Evolutionary conservation across 1,140 invertebrate species (phyloP), one percentile per base, ranked within the genome.

Genomic region (Mamestra configurata): DNA sequence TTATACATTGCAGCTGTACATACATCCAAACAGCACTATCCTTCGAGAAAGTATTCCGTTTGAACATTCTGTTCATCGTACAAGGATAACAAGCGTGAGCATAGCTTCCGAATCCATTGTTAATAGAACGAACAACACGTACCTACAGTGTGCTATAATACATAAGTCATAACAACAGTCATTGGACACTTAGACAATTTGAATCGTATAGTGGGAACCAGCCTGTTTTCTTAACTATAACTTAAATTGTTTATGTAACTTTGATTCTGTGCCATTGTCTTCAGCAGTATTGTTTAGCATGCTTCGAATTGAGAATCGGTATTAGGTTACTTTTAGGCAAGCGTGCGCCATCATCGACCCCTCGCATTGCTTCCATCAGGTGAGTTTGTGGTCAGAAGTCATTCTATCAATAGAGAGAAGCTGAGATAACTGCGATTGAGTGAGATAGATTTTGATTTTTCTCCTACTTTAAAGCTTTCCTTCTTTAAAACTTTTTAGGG

Each of bases 71-170:
- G 55, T 15, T 15, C 13, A 15, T 59, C 27, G 11, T 22, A 59
- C 15, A n/a, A 31, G 27, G 55, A 59, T 59, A 31, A 59, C 24
- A 59, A 31, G 24, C 24, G 10, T 57, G 55, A 59, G 31, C 15
- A 59, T 59, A 59, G 10, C 31, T 59, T 59, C 22, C 15, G 55
- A 59, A 59, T 15, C 24, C 55, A 59, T 59, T 59, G 24, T 59
- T 59, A 59, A 59, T 59, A 27, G 31, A 10, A 59, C 55, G 55
- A 59, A 59, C 55, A 59, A 59, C 55, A 59, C 55, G 11, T 27
- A 15, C 22, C 24, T 49, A 49, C 43, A 15, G 24, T 59, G 55
- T 59, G 55, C 13, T 22, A 59, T 15, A 59, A 57, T 31, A 59
- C 55, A 59, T 24, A 55, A 55, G 20, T 31, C 27, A 22, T 27